Evolutionary conservation across 2,888 invertebrate species (phyloP), one percentile per base, ranked within the genome.

Genomic region (Torymus auratus): DNA sequence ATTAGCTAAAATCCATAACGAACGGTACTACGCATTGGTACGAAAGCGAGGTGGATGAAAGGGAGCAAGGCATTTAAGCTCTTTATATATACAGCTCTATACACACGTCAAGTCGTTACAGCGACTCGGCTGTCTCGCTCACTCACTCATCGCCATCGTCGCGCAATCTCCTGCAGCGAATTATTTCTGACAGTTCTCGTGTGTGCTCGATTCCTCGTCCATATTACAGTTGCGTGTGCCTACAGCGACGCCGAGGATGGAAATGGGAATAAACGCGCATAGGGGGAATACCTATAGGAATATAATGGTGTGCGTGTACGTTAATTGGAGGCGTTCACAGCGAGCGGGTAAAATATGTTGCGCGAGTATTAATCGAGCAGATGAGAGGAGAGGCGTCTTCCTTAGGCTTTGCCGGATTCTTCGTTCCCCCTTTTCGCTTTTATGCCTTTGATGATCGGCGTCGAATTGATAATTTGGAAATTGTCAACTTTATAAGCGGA

Each of bases 81-180:
- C 28, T 56, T 5, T 41, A 17, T 53, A 14, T 50, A 58, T 13
- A 28, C 53, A 17, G 12, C 15, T 56, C 28, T 17, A 56, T 60
- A 20, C 41, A 56, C 64, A 28, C 60, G 41, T 13, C 5, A 56
- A 58, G 17, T 64, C 41, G 67, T 74, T 74, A 74, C 58, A 61
- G 52, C 70, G 41, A 67, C 55, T 58, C 65, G 41, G 62, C 68
- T 23, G 58, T 12, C 17, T 68, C 13, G 41, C 41, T 41, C 41
- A 41, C 17, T 68, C 13, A 10, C 41, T 41, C 41, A 41, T 41
- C 41, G 41, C 15, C 68, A 52, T 60, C 62, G 28, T 10, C 52
- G 41, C 52, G 67, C 67, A 75, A 76, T 69, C 76, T 76, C 76
- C 62, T 68, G 76, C 62, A 62, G 69, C 20, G 61, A 76, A 76